Percentiles rank a stretch among this genome's conserved stretches.
These are phyloP conservation scores for Cassiopea xamachana DNA, from an alignment of 30 jellyfish, hydroid and myxozoan species.

Conservation along the genomic window DNA sequence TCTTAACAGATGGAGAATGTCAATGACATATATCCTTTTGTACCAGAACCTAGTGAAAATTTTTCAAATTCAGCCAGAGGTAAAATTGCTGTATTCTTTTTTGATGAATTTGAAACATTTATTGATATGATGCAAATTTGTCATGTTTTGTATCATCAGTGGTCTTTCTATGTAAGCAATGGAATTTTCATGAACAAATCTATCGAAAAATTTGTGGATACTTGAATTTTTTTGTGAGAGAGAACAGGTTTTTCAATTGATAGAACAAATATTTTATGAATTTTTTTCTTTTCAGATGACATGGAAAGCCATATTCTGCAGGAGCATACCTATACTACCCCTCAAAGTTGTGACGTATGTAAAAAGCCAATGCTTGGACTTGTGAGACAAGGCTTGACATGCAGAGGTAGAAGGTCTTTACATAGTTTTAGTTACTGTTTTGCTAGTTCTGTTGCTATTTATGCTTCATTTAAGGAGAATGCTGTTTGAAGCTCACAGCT, in stretches of 20 bases:
- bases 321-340: constrained; percentile 87
- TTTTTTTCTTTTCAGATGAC: constrained; percentile 3
- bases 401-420: constrained; percentile 62
- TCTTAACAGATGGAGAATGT: neutral
- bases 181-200: too few species aligned
- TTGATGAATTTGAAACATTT: too few species aligned
- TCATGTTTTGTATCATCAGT: too few species aligned
- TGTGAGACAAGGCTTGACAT: constrained; percentile 83
- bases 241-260: too few species aligned
- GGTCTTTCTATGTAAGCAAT: too few species aligned
- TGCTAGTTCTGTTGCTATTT: too few species aligned
- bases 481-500: too few species aligned
- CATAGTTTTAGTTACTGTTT: neutral
- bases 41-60: constrained; percentile 40
- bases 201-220: too few species aligned
- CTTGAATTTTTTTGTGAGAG: too few species aligned
- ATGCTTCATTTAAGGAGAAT: too few species aligned
- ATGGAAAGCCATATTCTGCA: constrained; percentile 35
- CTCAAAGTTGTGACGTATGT: constrained; percentile 80
- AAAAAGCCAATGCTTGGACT: constrained; percentile 83
- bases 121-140: too few species aligned
- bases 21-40: constrained; percentile 5
- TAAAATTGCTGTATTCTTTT: neutral
- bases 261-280: too few species aligned
- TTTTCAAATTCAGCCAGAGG: constrained; percentile 43